Conservation (phyloP, 2,888 invertebrate genomes). For the Nomada fucata region DNA sequence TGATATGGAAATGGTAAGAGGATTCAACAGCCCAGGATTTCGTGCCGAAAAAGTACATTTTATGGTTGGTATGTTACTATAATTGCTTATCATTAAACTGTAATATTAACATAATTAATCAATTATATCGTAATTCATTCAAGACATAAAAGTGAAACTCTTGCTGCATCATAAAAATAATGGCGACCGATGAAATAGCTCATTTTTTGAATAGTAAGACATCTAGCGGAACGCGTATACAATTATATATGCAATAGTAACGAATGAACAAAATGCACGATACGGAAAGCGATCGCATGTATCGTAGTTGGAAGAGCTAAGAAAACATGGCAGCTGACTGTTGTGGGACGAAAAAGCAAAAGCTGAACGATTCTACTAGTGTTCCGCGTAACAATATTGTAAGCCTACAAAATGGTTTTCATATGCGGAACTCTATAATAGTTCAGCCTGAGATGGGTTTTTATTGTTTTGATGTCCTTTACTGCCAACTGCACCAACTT, state of each 20-base stretch:
- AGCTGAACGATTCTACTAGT: slow-evolving; percentile 89
- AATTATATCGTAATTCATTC: neutral
- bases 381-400: slow-evolving; percentile 87
- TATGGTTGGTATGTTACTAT: too few relatives aligned
- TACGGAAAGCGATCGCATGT: slow-evolving; percentile 48
- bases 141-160: neutral
- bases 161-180: slow-evolving; percentile 24
- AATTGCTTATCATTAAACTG: too few relatives aligned
- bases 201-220: slow-evolving; percentile 60
- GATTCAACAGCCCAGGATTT: too few relatives aligned
- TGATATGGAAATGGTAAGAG: too few relatives aligned
- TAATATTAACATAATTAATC: too few relatives aligned
- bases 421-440: slow-evolving; percentile 86
- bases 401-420: slow-evolving; percentile 84
- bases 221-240: slow-evolving; percentile 70
- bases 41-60: too few relatives aligned
- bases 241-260: slow-evolving; percentile 58
- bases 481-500: slow-evolving; percentile 96
- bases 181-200: slow-evolving; percentile 69
- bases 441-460: slow-evolving; percentile 98
- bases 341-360: slow-evolving; percentile 96
- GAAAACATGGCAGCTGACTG: slow-evolving; percentile 90
- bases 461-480: slow-evolving; percentile 99
- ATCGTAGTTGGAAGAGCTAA: slow-evolving; percentile 41
- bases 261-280: slow-evolving; percentile 46